These are phyloP conservation scores for Brachionus asplanchnoidis DNA, from an alignment of 1,140 invertebrate genomes.

Conservation along the genomic window DNA sequence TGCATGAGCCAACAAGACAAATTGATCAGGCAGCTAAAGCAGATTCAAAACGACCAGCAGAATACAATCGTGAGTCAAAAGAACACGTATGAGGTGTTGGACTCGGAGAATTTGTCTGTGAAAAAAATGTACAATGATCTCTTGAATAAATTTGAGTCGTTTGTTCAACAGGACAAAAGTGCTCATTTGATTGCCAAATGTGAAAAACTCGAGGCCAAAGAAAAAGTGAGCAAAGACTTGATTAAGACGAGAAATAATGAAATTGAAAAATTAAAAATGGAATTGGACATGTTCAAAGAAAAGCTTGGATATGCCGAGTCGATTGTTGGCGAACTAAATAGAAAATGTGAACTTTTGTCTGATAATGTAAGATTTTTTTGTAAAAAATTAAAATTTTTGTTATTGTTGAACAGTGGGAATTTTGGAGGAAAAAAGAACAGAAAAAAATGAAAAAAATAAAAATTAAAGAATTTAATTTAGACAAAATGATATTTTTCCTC, in stretches of 20 bases:
- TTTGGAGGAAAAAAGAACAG: not conserved
- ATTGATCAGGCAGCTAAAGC: not conserved
- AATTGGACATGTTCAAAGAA: not conserved
- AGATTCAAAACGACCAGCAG: constrained; percentile 1
- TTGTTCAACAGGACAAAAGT: not conserved
- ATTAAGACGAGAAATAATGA: not conserved
- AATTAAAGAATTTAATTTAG: no score
- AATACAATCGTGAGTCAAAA: not conserved
- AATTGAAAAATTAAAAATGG: constrained; percentile 11
- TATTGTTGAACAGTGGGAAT: not conserved
- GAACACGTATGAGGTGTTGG: not conserved
- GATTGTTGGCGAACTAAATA: not conserved
- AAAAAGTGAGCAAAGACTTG: not conserved
- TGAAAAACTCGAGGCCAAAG: not conserved
- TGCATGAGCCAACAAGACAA: constrained; percentile 20
- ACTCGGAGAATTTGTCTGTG: not conserved
- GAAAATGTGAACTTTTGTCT: not conserved
- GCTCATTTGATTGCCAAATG: not conserved
- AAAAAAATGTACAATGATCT: constrained; percentile 30
- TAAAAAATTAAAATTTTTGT: not conserved
- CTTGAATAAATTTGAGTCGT: not conserved
- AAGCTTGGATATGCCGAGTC: not conserved
- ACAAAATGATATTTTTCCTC: no score
- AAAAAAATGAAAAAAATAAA: no score
- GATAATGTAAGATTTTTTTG: not conserved